phyloP scores from a whole-genome alignment of 2,888 invertebrate genomes.

The Mesoligia furuncula region DNA sequence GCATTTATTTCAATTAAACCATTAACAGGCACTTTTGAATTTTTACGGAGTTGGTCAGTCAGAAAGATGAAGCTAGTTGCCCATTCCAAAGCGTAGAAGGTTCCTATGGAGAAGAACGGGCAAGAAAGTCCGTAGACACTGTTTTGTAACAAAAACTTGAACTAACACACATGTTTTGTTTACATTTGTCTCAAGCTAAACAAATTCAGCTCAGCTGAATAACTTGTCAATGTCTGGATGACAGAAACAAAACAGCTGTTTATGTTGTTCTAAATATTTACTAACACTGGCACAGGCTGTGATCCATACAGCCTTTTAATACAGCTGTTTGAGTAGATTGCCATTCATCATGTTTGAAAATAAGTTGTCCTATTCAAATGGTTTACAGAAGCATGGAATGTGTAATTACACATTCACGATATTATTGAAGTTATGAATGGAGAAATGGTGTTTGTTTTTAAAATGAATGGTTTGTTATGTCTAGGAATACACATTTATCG shows the following conservation, averaged over 20 bases:
- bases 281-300: background rate
- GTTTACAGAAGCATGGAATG: background rate
- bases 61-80: background rate
- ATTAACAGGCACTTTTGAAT: background rate
- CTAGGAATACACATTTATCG: background rate
- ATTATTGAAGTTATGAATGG: constrained; percentile 10
- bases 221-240: background rate
- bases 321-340: constrained; percentile 9
- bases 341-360: constrained; percentile 3
- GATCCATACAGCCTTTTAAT: background rate
- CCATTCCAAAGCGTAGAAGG: background rate
- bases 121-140: background rate
- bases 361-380: constrained; percentile 2
- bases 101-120: background rate
- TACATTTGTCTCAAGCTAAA: background rate
- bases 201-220: background rate
- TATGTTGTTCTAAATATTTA: background rate
- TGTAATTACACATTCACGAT: background rate
- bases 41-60: background rate
- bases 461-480: constrained; percentile 9
- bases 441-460: background rate
- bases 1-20: background rate
- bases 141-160: background rate
- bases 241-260: constrained; percentile 25
- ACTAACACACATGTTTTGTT: constrained; percentile 9